Evolutionary conservation across 1,140 invertebrate genomes (phyloP).

Genomic region (Drosophila leontia): DNA sequence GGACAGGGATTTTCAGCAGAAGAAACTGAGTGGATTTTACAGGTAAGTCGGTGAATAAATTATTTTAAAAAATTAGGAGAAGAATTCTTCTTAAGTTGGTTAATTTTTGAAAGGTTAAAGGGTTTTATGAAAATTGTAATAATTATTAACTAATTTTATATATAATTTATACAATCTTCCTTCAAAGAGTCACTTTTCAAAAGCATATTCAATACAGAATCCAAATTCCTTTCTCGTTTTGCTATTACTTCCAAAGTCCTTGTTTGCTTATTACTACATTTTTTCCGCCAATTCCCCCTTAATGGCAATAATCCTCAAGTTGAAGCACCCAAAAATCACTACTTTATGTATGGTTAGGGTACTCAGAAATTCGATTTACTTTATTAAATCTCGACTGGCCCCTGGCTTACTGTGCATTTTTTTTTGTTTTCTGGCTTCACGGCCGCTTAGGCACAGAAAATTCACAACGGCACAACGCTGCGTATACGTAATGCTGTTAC

Average conservation of each 20-base stretch:
- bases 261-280: too few species aligned
- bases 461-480: slow-evolving; percentile 59
- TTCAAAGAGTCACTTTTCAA: background rate
- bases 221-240: background rate
- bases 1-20: background rate
- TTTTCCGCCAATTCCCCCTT: background rate
- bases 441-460: slow-evolving; percentile 65
- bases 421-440: slow-evolving; percentile 57
- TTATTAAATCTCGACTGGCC: slow-evolving; percentile 39
- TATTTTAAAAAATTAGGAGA: background rate
- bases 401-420: slow-evolving; percentile 20
- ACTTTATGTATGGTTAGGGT: slow-evolving; percentile 9
- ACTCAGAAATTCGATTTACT: slow-evolving; percentile 41
- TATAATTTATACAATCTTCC: too few species aligned
- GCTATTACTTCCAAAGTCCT: background rate
- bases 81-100: too few species aligned
- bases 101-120: too few species aligned
- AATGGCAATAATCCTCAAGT: background rate
- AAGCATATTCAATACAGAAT: background rate
- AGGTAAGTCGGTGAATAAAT: background rate
- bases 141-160: too few species aligned
- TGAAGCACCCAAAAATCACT: slow-evolving; percentile 16
- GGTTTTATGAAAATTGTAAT: too few species aligned
- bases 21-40: background rate
- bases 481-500: slow-evolving; percentile 58